These are phyloP conservation scores for Xylophagus ater DNA, from an alignment of 2,888 invertebrate genomes.

Conservation along the genomic window DNA sequence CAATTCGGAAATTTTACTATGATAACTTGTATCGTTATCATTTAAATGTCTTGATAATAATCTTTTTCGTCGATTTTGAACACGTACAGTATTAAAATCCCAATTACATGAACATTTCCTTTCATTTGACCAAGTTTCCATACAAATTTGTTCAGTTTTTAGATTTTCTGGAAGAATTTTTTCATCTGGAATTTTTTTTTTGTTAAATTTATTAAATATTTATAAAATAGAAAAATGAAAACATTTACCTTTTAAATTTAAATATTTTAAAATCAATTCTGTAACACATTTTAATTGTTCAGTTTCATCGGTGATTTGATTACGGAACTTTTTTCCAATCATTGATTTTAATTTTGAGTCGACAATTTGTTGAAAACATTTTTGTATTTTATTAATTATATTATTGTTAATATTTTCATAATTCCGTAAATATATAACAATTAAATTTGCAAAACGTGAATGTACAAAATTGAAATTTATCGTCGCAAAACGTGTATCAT, in stretches of 20 bases:
- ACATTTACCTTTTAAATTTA: slow-evolving; percentile 25
- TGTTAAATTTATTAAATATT: not conserved
- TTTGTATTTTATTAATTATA: slow-evolving; percentile 27
- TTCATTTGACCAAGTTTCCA: slow-evolving; percentile 46
- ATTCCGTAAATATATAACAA: slow-evolving; percentile 47
- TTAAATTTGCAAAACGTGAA: slow-evolving; percentile 51
- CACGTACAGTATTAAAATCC: too few relatives aligned
- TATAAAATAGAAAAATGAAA: not conserved
- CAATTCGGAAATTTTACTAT: too few relatives aligned
- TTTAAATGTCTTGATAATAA: too few relatives aligned
- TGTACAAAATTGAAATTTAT: slow-evolving; percentile 56
- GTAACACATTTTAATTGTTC: slow-evolving; percentile 42
- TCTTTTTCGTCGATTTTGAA: too few relatives aligned
- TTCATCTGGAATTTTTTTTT: slow-evolving; percentile 13
- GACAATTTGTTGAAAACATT: slow-evolving; percentile 19
- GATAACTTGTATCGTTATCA: too few relatives aligned
- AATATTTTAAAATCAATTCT: slow-evolving; percentile 31
- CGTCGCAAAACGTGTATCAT: slow-evolving; percentile 51
- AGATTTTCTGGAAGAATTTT: slow-evolving; percentile 39
- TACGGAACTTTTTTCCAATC: slow-evolving; percentile 19
- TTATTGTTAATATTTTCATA: slow-evolving; percentile 24
- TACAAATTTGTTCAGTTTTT: slow-evolving; percentile 47
- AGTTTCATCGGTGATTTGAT: slow-evolving; percentile 37
- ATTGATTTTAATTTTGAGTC: slow-evolving; percentile 6
- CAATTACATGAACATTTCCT: slow-evolving; percentile 52